Conservation (phyloP, 2,888 invertebrate genomes). For the Poecilobothrus nobilitatus region DNA sequence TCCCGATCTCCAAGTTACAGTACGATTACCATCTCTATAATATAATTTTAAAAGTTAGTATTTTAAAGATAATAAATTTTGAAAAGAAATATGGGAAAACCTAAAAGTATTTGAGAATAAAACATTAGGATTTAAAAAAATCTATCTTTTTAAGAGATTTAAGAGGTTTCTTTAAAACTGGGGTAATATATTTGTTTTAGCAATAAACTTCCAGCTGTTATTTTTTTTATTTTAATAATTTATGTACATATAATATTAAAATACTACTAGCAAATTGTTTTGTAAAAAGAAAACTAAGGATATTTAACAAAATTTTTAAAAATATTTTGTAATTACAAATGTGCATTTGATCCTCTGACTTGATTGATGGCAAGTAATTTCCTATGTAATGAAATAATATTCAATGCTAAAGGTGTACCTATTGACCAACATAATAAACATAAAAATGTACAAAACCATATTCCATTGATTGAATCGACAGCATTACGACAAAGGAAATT, state of each 20-base stretch:
- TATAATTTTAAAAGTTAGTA: not conserved
- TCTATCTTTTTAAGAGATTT: too few species aligned
- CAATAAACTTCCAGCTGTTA: not conserved
- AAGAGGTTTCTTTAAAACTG: too few species aligned
- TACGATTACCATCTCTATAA: constrained; percentile 4
- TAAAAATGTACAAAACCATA: constrained; percentile 59
- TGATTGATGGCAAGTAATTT: constrained; percentile 32
- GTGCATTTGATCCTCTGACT: constrained; percentile 25
- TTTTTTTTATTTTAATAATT: not conserved
- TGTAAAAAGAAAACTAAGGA: too few species aligned
- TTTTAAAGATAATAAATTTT: too few species aligned
- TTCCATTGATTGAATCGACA: constrained; percentile 49
- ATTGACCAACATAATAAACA: constrained; percentile 52
- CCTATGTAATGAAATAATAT: constrained; percentile 44
- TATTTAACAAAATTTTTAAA: not conserved
- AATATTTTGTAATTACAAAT: not conserved
- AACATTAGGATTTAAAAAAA: too few species aligned
- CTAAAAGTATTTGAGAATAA: too few species aligned
- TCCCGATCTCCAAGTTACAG: not conserved
- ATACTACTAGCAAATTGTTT: too few species aligned
- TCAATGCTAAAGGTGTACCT: constrained; percentile 55
- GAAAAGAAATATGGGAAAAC: too few species aligned
- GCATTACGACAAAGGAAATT: constrained; percentile 43
- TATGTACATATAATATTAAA: too few species aligned
- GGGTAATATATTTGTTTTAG: not conserved